phyloP scores from a whole-genome alignment of 1,140 invertebrate genomes.

The Platyura marginata region DNA sequence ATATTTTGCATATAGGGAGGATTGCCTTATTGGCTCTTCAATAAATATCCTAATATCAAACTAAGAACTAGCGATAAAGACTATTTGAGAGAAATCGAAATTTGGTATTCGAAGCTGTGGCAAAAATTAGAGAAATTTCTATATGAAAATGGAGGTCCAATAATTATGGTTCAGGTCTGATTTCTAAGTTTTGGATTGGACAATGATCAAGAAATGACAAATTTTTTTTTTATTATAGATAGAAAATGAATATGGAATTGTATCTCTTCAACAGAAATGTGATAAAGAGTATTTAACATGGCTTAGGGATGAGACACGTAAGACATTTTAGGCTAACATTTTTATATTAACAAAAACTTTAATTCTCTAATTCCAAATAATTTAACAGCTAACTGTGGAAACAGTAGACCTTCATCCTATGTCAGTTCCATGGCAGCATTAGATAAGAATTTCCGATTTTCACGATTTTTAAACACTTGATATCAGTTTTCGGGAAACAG shows the following conservation, averaged over 20 bases:
- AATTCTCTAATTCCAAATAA: too few species aligned
- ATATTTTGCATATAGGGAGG: slow-evolving; percentile 37
- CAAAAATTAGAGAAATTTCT: slow-evolving; percentile 33
- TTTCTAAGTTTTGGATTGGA: too few species aligned
- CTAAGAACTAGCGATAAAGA: slow-evolving; percentile 38
- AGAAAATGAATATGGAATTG: slow-evolving; percentile 78
- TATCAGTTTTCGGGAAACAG: too few species aligned
- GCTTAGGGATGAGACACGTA: slow-evolving; percentile 34
- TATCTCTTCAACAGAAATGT: slow-evolving; percentile 57
- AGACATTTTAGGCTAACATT: too few species aligned
- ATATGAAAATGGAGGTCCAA: slow-evolving; percentile 53
- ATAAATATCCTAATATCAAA: slow-evolving; percentile 41
- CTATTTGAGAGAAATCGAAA: slow-evolving; percentile 34
- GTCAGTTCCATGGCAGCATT: too few species aligned
- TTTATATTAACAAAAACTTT: too few species aligned
- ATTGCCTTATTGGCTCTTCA: slow-evolving; percentile 62
- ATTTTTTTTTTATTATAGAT: background rate
- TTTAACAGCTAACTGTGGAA: too few species aligned
- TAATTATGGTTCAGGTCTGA: slow-evolving; percentile 52
- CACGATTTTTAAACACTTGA: too few species aligned
- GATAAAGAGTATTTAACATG: slow-evolving; percentile 38
- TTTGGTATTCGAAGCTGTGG: slow-evolving; percentile 36
- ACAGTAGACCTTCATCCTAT: too few species aligned
- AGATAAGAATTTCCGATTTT: too few species aligned
- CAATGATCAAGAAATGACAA: too few species aligned